Conservation (phyloP, 2,888 invertebrate genomes). For the Sphecodes monilicornis region DNA sequence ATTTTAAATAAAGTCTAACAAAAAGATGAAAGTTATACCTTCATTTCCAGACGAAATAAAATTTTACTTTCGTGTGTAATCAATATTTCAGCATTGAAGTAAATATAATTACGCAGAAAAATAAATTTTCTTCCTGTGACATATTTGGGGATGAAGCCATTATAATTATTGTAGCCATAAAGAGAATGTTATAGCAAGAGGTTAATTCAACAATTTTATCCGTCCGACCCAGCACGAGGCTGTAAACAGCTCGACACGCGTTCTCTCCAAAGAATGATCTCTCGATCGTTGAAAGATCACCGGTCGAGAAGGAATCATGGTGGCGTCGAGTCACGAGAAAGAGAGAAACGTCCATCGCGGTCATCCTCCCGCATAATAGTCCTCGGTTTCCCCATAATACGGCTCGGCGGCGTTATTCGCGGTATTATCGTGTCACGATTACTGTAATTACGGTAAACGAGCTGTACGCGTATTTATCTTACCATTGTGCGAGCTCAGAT, state of each 20-base stretch:
- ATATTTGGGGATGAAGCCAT: too few relatives aligned
- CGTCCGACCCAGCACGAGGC: too few relatives aligned
- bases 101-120: too few relatives aligned
- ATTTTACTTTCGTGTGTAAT: too few relatives aligned
- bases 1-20: too few relatives aligned
- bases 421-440: constrained; percentile 61
- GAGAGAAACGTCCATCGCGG: neutral
- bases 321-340: constrained; percentile 30
- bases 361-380: constrained; percentile 34
- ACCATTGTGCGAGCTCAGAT: constrained; percentile 95
- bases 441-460: constrained; percentile 61
- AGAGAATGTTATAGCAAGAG: too few relatives aligned
- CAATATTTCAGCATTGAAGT: too few relatives aligned
- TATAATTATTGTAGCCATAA: too few relatives aligned
- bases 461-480: constrained; percentile 81
- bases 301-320: neutral
- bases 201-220: neutral
- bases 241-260: neutral
- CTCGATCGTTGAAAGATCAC: neutral
- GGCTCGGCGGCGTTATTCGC: constrained; percentile 52
- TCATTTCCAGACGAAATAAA: too few relatives aligned
- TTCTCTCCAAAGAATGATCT: neutral
- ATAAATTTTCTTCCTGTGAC: too few relatives aligned
- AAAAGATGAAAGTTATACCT: too few relatives aligned
- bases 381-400: constrained; percentile 20